A percentile compares a stretch with the other conserved stretches of the same genome.
phyloP scores from a whole-genome alignment of 2,888 invertebrate genomes.

The Caenorhabditis sp. region DNA sequence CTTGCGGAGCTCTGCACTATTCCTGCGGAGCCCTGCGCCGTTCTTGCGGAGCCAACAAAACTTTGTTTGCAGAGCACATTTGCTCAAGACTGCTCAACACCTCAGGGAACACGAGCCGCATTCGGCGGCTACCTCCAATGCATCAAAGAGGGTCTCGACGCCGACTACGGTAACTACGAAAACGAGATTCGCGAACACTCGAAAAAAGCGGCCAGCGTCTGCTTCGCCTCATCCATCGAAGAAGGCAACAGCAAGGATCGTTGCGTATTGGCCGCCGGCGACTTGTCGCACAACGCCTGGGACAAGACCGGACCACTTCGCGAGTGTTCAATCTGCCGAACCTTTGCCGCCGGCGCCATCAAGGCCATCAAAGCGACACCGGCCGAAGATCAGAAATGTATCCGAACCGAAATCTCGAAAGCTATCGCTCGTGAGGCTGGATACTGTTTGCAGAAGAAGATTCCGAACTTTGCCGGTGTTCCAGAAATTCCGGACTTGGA shows the following conservation, averaged over 20 bases:
- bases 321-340: constrained; percentile 70
- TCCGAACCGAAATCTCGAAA: constrained; percentile 65
- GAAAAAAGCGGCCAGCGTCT: constrained; percentile 62
- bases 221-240: constrained; percentile 66
- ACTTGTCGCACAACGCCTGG: constrained; percentile 67
- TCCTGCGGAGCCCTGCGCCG: too few relatives aligned
- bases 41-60: too few relatives aligned
- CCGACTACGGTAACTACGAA: constrained; percentile 65
- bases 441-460: constrained; percentile 63
- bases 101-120: constrained; percentile 48
- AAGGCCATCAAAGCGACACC: constrained; percentile 69
- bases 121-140: constrained; percentile 66
- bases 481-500: constrained; percentile 70
- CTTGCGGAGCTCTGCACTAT: too few relatives aligned
- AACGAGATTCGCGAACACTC: constrained; percentile 66
- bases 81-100: constrained; percentile 55
- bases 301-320: constrained; percentile 68
- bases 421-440: constrained; percentile 67
- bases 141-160: constrained; percentile 65
- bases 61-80: constrained; percentile 4
- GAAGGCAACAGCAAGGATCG: constrained; percentile 68
- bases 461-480: constrained; percentile 66
- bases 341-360: constrained; percentile 69
- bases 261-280: constrained; percentile 62
- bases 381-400: constrained; percentile 69